phyloP scores from a whole-genome alignment of 2,113 vertebrate species.

The Argyrosomus japonicus region DNA sequence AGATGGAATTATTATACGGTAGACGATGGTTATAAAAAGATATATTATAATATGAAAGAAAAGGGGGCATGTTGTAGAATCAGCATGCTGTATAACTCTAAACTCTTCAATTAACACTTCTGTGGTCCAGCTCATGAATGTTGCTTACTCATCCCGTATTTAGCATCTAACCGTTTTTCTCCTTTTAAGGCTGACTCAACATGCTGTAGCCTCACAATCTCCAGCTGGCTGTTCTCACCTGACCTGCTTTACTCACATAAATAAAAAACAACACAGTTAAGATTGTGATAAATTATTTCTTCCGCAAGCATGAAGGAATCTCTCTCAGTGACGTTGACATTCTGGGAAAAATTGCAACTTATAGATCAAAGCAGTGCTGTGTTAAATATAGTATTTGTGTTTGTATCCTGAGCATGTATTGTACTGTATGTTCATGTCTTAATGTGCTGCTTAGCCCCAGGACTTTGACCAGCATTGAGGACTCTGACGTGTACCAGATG shows the following conservation, averaged over 20 bases:
- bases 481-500: constrained; percentile 96
- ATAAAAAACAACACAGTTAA: not conserved
- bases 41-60: not conserved
- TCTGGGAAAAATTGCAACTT: not conserved
- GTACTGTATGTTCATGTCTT: constrained; percentile 16
- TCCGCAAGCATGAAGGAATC: not conserved
- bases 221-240: constrained; percentile 11
- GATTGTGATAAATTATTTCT: constrained; percentile 9
- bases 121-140: not conserved
- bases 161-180: not conserved
- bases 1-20: not conserved
- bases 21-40: not conserved
- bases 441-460: constrained; percentile 84
- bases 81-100: not conserved
- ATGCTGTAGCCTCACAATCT: not conserved
- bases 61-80: not conserved
- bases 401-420: not conserved
- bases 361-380: not conserved
- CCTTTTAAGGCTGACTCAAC: constrained; percentile 22
- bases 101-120: not conserved
- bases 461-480: constrained; percentile 83
- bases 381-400: not conserved
- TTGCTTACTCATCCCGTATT: not conserved
- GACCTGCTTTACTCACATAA: not conserved
- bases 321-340: not conserved